Evolutionary conservation across 2,797 vertebrate species (phyloP).

Genomic region (Podarcis lilfordi): DNA sequence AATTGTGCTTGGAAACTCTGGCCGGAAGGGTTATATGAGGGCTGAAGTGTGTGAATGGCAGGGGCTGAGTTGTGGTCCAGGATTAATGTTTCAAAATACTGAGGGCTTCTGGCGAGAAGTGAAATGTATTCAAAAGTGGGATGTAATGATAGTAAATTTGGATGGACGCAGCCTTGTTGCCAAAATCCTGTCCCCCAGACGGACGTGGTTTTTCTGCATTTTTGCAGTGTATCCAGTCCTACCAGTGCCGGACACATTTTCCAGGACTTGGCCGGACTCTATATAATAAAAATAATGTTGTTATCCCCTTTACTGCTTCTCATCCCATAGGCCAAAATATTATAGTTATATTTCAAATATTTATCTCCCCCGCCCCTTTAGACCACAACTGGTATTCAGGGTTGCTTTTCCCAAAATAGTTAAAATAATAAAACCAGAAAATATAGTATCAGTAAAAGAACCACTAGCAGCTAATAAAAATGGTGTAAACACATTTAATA

Average conservation of each 20-base stretch:
- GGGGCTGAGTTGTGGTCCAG: fast-evolving
- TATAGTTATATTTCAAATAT: not conserved
- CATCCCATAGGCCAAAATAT: not conserved
- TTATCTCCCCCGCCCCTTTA: not conserved
- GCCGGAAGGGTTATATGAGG: not conserved
- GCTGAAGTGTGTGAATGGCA: fast-evolving
- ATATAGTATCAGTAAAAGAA: not conserved
- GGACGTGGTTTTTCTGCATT: too few relatives aligned
- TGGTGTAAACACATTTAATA: not conserved
- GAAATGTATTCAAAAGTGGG: not conserved
- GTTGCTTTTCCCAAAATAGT: not conserved
- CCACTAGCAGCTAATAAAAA: not conserved
- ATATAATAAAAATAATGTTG: not conserved
- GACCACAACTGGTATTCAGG: not conserved
- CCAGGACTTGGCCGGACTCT: not conserved
- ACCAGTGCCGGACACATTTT: not conserved
- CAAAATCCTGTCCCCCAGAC: not conserved
- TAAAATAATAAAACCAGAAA: not conserved
- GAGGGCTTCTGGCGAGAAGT: not conserved
- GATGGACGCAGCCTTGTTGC: not conserved
- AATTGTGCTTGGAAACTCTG: not conserved
- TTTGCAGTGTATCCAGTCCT: not conserved
- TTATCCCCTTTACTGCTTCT: not conserved
- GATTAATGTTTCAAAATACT: constrained; percentile 1
- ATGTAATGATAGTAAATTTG: not conserved